Evolutionary conservation across 37 sponge, comb jelly and placozoan species (phyloP).

Genomic region (Bolinopsis microptera): DNA sequence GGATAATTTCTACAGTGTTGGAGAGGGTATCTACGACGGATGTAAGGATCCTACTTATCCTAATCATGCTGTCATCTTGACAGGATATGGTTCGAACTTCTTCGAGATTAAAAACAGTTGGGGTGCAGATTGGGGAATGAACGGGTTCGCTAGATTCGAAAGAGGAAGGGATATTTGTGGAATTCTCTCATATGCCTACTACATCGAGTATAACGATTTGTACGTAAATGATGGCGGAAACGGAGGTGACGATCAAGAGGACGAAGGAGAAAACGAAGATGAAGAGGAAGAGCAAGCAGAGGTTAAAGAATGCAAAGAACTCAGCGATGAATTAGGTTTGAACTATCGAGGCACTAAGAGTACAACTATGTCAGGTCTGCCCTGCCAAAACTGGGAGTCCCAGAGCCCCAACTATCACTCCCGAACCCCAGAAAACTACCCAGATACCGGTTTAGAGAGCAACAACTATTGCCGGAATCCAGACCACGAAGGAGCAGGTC

Average conservation of each 20-base stretch:
- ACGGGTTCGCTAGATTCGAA: not conserved
- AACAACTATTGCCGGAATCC: not conserved
- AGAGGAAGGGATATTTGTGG: constrained; percentile 32
- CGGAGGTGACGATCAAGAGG: not conserved
- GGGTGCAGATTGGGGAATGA: constrained; percentile 11
- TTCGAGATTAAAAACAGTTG: constrained; percentile 30
- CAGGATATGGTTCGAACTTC: not conserved
- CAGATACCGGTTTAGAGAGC: not conserved
- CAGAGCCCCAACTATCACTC: not conserved
- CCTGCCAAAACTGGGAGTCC: not conserved
- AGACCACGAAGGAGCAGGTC: not conserved
- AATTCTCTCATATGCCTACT: constrained; percentile 22
- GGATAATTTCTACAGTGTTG: constrained; percentile 7
- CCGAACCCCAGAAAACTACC: not conserved
- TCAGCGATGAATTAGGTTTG: not conserved
- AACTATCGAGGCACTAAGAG: not conserved
- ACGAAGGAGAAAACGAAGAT: not conserved
- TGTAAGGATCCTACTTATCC: not conserved
- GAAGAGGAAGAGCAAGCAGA: not conserved
- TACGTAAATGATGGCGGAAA: not conserved
- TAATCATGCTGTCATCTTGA: not conserved
- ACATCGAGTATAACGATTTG: not conserved
- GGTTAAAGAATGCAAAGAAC: not conserved
- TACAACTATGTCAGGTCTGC: not conserved
- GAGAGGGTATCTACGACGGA: constrained; percentile 9